Evolutionary conservation across 2,113 vertebrate species (phyloP).

Genomic region (Pycnonotus jocosus): DNA sequence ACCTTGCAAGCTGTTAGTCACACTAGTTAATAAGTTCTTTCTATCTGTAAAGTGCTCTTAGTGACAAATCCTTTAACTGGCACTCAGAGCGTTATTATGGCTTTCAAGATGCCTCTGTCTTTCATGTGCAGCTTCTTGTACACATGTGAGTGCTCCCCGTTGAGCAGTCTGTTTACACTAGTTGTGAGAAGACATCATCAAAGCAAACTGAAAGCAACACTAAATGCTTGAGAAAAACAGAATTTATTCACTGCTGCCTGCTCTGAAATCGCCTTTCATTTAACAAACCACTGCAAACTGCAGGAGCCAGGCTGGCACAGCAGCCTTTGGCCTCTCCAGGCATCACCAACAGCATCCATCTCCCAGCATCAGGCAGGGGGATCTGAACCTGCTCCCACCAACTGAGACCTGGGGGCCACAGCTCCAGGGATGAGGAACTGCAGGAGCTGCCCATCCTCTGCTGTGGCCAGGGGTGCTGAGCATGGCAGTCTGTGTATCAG

Average conservation of each 20-base stretch:
- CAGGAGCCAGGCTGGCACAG: neutral
- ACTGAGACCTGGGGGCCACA: fast-evolving
- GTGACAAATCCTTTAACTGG: slow-evolving; percentile 61
- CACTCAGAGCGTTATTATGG: slow-evolving; percentile 49
- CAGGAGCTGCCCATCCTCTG: neutral
- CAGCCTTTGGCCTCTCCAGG: fast-evolving
- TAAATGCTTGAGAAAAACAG: slow-evolving; percentile 47
- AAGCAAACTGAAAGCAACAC: slow-evolving; percentile 55
- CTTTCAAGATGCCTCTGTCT: slow-evolving; percentile 64
- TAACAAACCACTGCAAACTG: neutral
- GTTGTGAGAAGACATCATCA: slow-evolving; percentile 56
- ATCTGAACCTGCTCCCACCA: fast-evolving
- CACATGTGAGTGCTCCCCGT: slow-evolving; percentile 56
- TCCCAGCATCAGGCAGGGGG: neutral
- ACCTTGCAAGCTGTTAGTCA: slow-evolving; percentile 63
- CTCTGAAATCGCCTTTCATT: neutral
- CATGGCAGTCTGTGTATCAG: fast-evolving
- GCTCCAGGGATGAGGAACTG: neutral
- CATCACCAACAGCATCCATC: neutral
- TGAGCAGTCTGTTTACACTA: slow-evolving; percentile 46
- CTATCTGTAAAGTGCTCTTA: slow-evolving; percentile 57
- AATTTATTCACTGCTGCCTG: slow-evolving; percentile 24
- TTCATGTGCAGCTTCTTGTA: slow-evolving; percentile 58
- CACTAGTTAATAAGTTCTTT: slow-evolving; percentile 60
- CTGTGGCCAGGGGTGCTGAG: fast-evolving